Percentiles rank a stretch among this genome's conserved stretches.
phyloP scores from a whole-genome alignment of 2,888 invertebrate species.

The Pherbina coryleti region DNA sequence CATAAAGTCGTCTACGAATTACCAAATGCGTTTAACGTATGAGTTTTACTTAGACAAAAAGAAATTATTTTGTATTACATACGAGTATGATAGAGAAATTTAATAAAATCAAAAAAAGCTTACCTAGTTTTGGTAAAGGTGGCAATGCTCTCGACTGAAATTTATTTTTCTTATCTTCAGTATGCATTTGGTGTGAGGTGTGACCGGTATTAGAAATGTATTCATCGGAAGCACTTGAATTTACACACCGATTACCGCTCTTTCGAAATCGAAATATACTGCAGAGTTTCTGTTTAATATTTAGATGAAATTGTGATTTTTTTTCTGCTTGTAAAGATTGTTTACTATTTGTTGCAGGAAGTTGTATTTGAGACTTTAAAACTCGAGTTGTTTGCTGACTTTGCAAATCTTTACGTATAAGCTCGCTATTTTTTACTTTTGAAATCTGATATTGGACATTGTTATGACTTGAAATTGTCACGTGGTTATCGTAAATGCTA shows the following conservation, averaged over 20 bases:
- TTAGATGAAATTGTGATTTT: constrained; percentile 80
- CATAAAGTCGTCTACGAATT: too few species aligned
- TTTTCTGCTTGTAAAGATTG: constrained; percentile 70
- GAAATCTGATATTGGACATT: constrained; percentile 42
- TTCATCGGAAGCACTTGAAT: constrained; percentile 50
- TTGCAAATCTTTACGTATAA: constrained; percentile 28
- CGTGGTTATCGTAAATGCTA: constrained; percentile 53
- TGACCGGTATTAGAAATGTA: constrained; percentile 50
- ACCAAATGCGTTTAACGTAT: too few species aligned
- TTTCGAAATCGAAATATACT: constrained; percentile 83
- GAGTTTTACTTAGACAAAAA: too few species aligned
- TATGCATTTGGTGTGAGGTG: constrained; percentile 46
- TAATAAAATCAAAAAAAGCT: constrained; percentile 49
- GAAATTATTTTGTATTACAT: too few species aligned
- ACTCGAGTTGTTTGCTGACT: constrained; percentile 32
- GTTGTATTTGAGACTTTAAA: constrained; percentile 33
- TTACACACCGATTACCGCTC: constrained; percentile 63
- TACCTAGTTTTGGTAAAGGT: constrained; percentile 74
- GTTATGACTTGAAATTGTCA: constrained; percentile 48
- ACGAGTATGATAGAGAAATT: too few species aligned
- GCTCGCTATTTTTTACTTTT: constrained; percentile 48
- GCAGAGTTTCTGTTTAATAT: constrained; percentile 86
- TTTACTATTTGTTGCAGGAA: constrained; percentile 51
- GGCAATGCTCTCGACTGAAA: constrained; percentile 78
- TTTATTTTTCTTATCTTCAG: constrained; percentile 68